These are phyloP conservation scores for Saguinus oedipus DNA, from an alignment of 2,797 vertebrate species.

Conservation along the genomic window DNA sequence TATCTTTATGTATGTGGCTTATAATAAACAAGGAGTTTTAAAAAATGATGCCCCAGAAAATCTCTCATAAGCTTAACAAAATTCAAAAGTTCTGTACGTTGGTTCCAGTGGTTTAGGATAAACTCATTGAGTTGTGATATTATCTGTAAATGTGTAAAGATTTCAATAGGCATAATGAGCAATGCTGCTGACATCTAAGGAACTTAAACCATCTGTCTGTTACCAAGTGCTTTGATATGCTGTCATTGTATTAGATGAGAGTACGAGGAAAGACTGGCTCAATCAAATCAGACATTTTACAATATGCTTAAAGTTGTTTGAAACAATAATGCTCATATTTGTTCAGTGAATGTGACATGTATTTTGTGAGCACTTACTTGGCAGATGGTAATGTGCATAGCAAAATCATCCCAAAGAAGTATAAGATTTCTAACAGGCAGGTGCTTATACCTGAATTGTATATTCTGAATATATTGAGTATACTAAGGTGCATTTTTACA, in stretches of 20 bases:
- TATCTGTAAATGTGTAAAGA: conserved; percentile 10
- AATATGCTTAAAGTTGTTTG: not conserved
- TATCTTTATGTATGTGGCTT: not conserved
- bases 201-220: conserved; percentile 7
- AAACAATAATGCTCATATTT: not conserved
- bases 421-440: not conserved
- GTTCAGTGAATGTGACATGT: not conserved
- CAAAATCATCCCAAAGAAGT: not conserved
- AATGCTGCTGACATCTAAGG: not conserved
- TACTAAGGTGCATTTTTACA: no score
- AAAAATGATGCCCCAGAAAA: not conserved
- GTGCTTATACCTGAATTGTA: no score
- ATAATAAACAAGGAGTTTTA: not conserved
- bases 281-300: conserved; percentile 17
- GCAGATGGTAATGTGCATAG: not conserved
- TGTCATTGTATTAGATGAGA: not conserved
- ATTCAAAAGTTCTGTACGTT: no score
- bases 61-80: not conserved
- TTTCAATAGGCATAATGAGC: not conserved
- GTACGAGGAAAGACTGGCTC: not conserved
- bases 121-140: not conserved
- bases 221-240: not conserved
- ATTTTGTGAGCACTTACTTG: not conserved
- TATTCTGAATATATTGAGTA: no score
- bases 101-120: not conserved